Evolutionary conservation across 1,140 invertebrate genomes (phyloP), one percentile per base, ranked within the genome.

Genomic region (Cylas formicarius): DNA sequence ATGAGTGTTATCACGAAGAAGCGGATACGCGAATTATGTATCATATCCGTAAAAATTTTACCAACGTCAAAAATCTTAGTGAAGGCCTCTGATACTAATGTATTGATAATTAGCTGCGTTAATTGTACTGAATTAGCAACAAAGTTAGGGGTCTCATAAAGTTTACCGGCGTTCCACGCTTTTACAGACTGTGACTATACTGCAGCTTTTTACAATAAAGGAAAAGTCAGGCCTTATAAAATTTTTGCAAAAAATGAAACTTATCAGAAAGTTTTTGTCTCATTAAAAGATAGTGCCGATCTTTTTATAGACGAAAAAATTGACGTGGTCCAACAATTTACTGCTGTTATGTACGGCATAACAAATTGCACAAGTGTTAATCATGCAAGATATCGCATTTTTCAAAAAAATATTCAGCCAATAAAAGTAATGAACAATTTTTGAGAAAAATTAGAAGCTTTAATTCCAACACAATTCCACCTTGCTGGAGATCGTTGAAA

Each of bases 111-210:
- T 34, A 50, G 48, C 50, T 56, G 44, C 42, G 55, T 60, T 47
- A 58, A 60, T 53, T 61, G 56, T 29, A 56, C 42, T 10, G 47
- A 62, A 19, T 52, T 62, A 54, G 49, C 58, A 2, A 28, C 38
- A 34, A 50, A 57, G 13, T 62, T 63, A 44, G 55, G 58, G 36
- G 3, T 32, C 9, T 36, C 29, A 32, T 43, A 26, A 44, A 43
- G 49, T 55, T 40, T 63, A 19, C 53, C 52, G 3, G 57, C 52
- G 3, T 63, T 55, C 33, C 57, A 64, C 56, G 58, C 60, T 6
- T 66, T 46, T 44, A 62, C 58, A 27, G 56, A 58, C 21, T 64
- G 52, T 33, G 57, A 66, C 56, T 64, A 62, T 37, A 60, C 54
- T 13, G 54, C 58, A 27, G 53, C 53, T 22, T 66, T 65, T 56